phyloP scores from a whole-genome alignment of 1,140 invertebrate species.

The Dreissena rostriformis region DNA sequence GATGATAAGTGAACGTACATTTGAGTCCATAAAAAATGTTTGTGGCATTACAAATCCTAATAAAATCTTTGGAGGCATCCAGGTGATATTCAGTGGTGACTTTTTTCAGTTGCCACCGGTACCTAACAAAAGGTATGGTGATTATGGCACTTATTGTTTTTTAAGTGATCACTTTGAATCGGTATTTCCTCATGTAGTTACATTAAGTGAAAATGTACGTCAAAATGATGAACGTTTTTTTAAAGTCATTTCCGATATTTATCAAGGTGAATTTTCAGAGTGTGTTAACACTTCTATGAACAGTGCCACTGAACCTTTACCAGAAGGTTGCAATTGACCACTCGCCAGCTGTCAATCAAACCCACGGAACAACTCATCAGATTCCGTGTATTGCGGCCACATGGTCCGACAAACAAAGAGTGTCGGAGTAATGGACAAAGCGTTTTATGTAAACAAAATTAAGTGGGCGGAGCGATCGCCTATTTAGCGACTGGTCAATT shows the following conservation, averaged over 20 bases:
- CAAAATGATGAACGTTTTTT: conserved; percentile 31
- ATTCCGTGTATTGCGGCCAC: no score
- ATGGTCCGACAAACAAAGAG: no score
- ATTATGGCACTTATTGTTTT: conserved; percentile 45
- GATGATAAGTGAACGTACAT: conserved; percentile 48
- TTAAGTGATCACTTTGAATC: conserved; percentile 29
- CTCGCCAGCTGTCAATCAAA: no score
- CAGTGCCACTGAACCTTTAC: not conserved
- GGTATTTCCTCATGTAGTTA: conserved; percentile 35
- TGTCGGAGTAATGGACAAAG: no score
- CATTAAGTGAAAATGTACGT: conserved; percentile 23
- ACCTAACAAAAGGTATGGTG: conserved; percentile 45
- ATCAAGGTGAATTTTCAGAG: not conserved
- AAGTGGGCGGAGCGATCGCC: no score
- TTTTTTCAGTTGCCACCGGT: conserved; percentile 54
- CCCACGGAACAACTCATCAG: no score
- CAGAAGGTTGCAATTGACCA: not conserved
- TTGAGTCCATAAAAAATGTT: conserved; percentile 43
- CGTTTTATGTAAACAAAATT: no score
- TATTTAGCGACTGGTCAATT: no score
- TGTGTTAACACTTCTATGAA: conserved; percentile 26
- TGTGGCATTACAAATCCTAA: conserved; percentile 23
- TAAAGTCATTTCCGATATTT: conserved; percentile 15
- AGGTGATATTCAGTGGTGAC: conserved; percentile 51
- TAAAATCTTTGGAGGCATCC: conserved; percentile 29